Evolutionary conservation across 1,140 invertebrate genomes (phyloP), one percentile per base, ranked within the genome.

Genomic region (Euwallacea fornicatus): DNA sequence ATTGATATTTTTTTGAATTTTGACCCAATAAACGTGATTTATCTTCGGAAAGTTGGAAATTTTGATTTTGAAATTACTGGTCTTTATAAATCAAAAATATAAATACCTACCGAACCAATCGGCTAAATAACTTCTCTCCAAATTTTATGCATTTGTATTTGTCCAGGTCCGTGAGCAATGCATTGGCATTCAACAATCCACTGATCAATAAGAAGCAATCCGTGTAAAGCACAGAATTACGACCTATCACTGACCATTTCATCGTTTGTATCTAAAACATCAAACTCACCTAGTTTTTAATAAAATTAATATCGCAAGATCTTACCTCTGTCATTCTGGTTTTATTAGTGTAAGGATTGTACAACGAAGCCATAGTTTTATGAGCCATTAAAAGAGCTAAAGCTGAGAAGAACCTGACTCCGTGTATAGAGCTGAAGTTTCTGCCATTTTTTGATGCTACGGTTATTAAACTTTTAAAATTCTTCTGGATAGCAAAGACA

Each of bases 151-250:
- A 60, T 13, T 69, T 47, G 11, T 62, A 13, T 46, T 64, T 73
- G 13, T 75, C 55, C 33, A 76, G 64, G 13, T 76, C 76, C 6
- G 42, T 67, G 7, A 89, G 75, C 8, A 91, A 84, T 11, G 86
- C 86, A 75, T 89, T 87, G 0, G 88, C 83, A 15, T 89, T 90
- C 43, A 91, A 79, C 54, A 90, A 85, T 10, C 89, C 90, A 73
- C 89, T 91, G 47, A 92, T 81, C 83, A 91, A 88, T n/a, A 92
- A 85, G 75, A 92, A 92, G 41, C 87, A 87, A 81, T 92, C 90
- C 2, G 90, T 92, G 74, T 91, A 91, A 7, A 92, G 81, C 74
- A 89, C 90, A 0, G 90, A 89, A 3, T 88, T 89, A 53, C 89
- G 83, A 43, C 87, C 89, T 42, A 91, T 82, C 0, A 90, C 87